Conservation (phyloP, 2,888 invertebrate species). For the Chirona hameri region DNA sequence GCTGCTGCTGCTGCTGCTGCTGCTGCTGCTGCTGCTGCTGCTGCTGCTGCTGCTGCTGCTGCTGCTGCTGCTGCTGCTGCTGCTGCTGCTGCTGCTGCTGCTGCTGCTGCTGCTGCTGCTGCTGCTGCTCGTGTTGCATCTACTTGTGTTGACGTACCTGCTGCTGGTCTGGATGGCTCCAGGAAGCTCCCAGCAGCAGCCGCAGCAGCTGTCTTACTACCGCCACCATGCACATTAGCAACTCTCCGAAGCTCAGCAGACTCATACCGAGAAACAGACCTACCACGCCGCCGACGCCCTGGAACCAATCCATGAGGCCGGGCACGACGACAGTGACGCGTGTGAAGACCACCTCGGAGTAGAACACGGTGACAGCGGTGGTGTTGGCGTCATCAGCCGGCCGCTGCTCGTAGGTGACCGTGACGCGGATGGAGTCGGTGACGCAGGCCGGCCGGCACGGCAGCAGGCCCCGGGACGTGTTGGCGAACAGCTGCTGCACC, state of each 20-base stretch:
- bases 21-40: too few species aligned
- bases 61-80: too few species aligned
- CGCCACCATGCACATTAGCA: background rate
- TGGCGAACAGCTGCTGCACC: background rate
- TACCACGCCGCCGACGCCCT: background rate
- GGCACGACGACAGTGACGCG: background rate
- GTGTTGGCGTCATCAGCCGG: too few species aligned
- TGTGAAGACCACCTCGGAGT: too few species aligned
- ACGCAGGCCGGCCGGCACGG: background rate
- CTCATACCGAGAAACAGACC: background rate
- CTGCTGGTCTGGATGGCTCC: background rate
- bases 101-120: too few species aligned
- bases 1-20: too few species aligned
- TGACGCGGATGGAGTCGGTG: background rate
- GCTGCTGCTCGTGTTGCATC: too few species aligned
- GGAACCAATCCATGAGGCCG: background rate
- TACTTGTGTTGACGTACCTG: background rate
- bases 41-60: too few species aligned
- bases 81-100: too few species aligned
- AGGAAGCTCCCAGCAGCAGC: background rate
- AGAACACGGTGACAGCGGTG: too few species aligned
- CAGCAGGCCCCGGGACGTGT: background rate
- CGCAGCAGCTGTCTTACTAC: background rate
- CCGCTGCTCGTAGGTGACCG: background rate
- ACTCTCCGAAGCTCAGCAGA: background rate